Percentiles rank a stretch among this genome's conserved stretches.
Conservation (phyloP, 2,888 invertebrate genomes). For the Erannis defoliaria region DNA sequence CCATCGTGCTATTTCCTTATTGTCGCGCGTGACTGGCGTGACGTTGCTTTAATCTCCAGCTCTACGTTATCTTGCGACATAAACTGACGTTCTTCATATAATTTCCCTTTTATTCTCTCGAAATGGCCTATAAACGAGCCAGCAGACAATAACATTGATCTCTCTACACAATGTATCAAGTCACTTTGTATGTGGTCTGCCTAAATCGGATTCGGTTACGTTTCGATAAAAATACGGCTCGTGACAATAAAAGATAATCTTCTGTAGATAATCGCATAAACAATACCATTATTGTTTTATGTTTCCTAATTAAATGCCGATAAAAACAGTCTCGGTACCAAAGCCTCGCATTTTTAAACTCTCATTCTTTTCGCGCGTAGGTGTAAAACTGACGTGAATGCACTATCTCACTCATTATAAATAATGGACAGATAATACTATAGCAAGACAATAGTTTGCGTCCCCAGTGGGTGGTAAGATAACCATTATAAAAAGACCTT, state of each 20-base stretch:
- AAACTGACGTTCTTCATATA: constrained; percentile 44
- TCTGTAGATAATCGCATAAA: constrained; percentile 48
- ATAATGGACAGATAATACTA: constrained; percentile 79
- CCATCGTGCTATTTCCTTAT: constrained; percentile 29
- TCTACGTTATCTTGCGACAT: constrained; percentile 48
- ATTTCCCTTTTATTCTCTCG: constrained; percentile 31
- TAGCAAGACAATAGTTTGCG: constrained; percentile 75
- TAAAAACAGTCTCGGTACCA: constrained; percentile 46
- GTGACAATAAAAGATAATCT: constrained; percentile 50
- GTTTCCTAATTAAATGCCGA: constrained; percentile 55
- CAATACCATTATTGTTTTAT: constrained; percentile 55
- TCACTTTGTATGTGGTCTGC: constrained; percentile 27
- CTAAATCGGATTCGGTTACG: constrained; percentile 38
- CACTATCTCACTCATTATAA: constrained; percentile 73
- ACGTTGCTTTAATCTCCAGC: constrained; percentile 50
- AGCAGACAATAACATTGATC: constrained; percentile 26
- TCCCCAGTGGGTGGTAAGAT: constrained; percentile 63
- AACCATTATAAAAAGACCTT: constrained; percentile 48
- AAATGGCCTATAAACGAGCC: constrained; percentile 29
- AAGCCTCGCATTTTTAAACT: constrained; percentile 43
- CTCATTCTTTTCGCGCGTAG: constrained; percentile 60
- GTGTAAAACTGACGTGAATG: constrained; percentile 67
- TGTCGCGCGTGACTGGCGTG: constrained; percentile 55
- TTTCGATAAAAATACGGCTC: constrained; percentile 45
- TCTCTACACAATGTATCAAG: constrained; percentile 23